phyloP scores from a whole-genome alignment of 2,797 vertebrate genomes.

The Cottoperca gobio region DNA sequence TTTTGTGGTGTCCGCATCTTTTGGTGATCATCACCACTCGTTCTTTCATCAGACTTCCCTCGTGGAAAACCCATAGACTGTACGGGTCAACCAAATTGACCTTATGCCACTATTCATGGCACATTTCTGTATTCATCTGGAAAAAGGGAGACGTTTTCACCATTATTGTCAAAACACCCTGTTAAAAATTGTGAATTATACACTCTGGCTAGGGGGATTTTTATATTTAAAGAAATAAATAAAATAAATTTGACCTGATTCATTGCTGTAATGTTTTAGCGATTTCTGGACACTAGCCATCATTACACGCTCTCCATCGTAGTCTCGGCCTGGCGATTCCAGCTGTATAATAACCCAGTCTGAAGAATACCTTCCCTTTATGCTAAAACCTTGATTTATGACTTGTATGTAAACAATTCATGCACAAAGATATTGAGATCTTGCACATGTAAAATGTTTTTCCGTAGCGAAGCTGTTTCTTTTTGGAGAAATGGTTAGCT shows the following conservation, averaged over 20 bases:
- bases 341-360: neutral
- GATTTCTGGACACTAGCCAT: neutral
- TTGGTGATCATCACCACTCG: conserved; percentile 35
- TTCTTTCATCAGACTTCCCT: conserved; percentile 53
- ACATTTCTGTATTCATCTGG: conserved; percentile 54
- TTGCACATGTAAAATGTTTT: neutral
- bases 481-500: neutral
- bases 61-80: conserved; percentile 17
- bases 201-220: conserved; percentile 86
- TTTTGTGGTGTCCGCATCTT: conserved; percentile 62
- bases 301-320: neutral
- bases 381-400: neutral
- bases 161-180: conserved; percentile 89
- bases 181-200: conserved; percentile 85
- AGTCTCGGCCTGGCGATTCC: neutral
- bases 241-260: conserved; percentile 76
- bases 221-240: conserved; percentile 96
- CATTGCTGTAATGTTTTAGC: conserved; percentile 19
- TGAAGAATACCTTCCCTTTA: neutral
- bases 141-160: conserved; percentile 58
- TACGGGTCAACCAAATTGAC: conserved; percentile 47
- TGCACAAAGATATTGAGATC: neutral
- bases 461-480: neutral
- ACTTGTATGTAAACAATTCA: neutral
- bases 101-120: conserved; percentile 34